Conservation (phyloP, 1,140 invertebrate genomes). For the Drosophila eugracilis region DNA sequence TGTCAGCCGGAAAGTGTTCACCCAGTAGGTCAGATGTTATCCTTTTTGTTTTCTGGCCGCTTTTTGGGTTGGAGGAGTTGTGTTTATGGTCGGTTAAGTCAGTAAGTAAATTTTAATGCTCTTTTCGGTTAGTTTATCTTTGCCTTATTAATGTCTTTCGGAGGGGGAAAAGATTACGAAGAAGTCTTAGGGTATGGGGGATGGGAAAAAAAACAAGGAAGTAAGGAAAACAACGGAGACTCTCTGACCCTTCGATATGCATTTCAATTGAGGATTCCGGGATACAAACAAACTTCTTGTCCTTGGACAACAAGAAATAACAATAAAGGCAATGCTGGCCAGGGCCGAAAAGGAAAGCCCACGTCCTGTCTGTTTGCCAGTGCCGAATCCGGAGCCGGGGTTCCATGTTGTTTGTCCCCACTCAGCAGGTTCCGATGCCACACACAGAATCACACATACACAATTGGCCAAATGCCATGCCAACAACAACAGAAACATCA, state of each 20-base stretch:
- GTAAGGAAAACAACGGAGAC: neutral
- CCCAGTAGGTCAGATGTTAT: slow-evolving; percentile 55
- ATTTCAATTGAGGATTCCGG: slow-evolving; percentile 36
- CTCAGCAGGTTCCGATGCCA: slow-evolving; percentile 48
- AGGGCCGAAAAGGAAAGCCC: slow-evolving; percentile 23
- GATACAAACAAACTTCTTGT: slow-evolving; percentile 20
- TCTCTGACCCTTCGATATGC: slow-evolving; percentile 36
- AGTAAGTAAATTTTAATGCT: slow-evolving; percentile 66
- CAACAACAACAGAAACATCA: no score
- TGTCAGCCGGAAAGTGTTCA: slow-evolving; percentile 55
- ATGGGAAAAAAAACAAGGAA: neutral
- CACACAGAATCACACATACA: no score
- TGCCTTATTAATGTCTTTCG: slow-evolving; percentile 43
- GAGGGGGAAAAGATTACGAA: slow-evolving; percentile 10
- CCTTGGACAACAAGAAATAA: slow-evolving; percentile 41
- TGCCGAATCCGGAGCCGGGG: no score
- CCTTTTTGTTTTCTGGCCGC: slow-evolving; percentile 19
- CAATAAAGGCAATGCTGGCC: slow-evolving; percentile 38
- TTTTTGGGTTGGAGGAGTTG: slow-evolving; percentile 14
- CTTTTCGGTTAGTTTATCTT: slow-evolving; percentile 51
- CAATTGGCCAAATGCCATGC: slow-evolving; percentile 61
- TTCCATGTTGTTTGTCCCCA: slow-evolving; percentile 41
- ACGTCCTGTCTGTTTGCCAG: slow-evolving; percentile 14
- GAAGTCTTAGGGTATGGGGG: neutral
- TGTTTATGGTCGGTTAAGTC: slow-evolving; percentile 60